Conservation (phyloP, 2,113 vertebrate species). For the Pachycephala philippinensis region DNA sequence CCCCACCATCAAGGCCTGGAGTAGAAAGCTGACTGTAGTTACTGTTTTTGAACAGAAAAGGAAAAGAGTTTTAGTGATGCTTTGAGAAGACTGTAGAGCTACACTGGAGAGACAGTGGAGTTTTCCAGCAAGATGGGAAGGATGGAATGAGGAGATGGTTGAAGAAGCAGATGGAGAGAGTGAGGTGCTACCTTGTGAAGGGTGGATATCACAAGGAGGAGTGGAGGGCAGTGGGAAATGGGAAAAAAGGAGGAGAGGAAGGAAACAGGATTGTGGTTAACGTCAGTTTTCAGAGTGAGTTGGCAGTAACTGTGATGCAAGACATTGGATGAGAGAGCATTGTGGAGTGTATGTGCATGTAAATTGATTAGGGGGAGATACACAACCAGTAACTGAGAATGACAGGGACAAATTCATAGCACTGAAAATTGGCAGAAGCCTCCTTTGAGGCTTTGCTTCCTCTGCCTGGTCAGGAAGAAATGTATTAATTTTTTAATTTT, state of each 20-base stretch:
- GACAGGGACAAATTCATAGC: neutral
- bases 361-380: neutral
- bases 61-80: neutral
- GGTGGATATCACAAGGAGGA: neutral
- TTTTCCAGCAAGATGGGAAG: neutral
- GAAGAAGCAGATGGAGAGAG: neutral
- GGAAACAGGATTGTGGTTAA: neutral
- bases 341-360: neutral
- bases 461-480: neutral
- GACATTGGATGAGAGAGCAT: neutral
- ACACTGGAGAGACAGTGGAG: neutral
- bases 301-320: neutral
- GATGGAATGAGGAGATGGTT: neutral
- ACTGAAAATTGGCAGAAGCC: neutral
- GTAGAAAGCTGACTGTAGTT: neutral
- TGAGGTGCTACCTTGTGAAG: neutral
- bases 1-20: neutral
- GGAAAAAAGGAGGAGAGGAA: neutral
- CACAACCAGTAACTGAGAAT: neutral
- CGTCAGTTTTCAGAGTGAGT: neutral
- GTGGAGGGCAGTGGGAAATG: neutral
- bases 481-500: neutral
- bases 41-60: neutral
- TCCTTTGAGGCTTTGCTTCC: neutral
- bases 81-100: neutral